Conservation (phyloP, 1,140 invertebrate species). For the Heliothis virescens region DNA sequence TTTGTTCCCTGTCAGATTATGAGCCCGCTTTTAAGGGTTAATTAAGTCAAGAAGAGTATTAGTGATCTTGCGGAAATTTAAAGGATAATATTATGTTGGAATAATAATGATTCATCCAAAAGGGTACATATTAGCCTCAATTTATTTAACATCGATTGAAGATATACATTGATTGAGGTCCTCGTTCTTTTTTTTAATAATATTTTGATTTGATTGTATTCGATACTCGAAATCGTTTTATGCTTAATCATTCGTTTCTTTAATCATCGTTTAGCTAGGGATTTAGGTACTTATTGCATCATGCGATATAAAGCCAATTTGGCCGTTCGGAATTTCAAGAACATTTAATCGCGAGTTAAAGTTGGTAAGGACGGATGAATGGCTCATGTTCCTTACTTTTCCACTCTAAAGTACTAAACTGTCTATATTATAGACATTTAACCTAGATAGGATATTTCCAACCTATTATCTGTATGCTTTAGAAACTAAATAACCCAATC, state of each 20-base stretch:
- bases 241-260: neutral
- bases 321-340: too few relatives aligned
- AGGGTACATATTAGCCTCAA: neutral
- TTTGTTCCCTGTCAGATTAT: conserved; percentile 75
- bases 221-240: neutral
- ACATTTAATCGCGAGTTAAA: too few relatives aligned
- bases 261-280: neutral
- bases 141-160: neutral
- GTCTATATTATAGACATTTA: too few relatives aligned
- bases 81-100: conserved; percentile 47
- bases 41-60: conserved; percentile 75
- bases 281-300: neutral
- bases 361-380: too few relatives aligned
- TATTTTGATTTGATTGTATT: neutral
- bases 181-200: neutral
- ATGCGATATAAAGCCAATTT: too few relatives aligned
- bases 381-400: too few relatives aligned
- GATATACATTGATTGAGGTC: neutral
- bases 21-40: conserved; percentile 74
- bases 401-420: too few relatives aligned
- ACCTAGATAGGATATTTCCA: too few relatives aligned
- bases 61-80: conserved; percentile 73
- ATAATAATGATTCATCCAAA: conserved; percentile 48
- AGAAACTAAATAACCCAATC: too few relatives aligned
- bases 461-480: too few relatives aligned